Evolutionary conservation across 2,888 invertebrate species (phyloP), one percentile per base, ranked within the genome.

Genomic region (Emmelina monodactyla): DNA sequence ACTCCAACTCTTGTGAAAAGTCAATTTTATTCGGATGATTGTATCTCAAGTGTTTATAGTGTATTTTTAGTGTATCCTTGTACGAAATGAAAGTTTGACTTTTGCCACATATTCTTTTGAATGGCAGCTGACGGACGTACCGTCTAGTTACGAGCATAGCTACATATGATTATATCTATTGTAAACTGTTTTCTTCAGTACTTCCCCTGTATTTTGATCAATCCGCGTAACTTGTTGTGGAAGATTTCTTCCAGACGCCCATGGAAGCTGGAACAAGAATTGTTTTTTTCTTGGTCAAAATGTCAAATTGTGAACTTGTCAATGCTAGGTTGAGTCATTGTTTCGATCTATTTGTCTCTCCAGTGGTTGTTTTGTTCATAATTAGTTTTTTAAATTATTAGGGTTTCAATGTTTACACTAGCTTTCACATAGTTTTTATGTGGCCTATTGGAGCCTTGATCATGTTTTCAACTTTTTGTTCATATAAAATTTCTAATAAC

Each of bases 41-140:
- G 51, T 62, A 53, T 55, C 49, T 59, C 48, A 49, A 66, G 62
- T 71, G 72, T 76, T 76, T 69, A 58, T 67, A 66, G 64, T 63
- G 62, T 80, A 80, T 79, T 79, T 80, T 68, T 78, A 76, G 79
- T 73, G 70, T 65, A 76, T 75, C 78, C 76, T 78, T 73, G 78
- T 76, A 70, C 68, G 67, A 76, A 75, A 78, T 76, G 78, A 78
- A 78, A 78, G 79, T 78, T 78, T 78, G 78, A 79, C 78, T 80
- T 80, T 76, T 80, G 80, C 80, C 80, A 80, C 80, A 80, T 80
- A 80, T 78, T 78, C 75, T 69, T 64, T 72, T 76, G 79, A 72
- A 78, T 75, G 78, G 79, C 80, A 78, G 76, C 73, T 79, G 79
- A 78, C 73, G 69, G 71, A 69, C 69, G 68, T 70, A 70, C 13